These are phyloP conservation scores for Rhinichthys klamathensis DNA, from an alignment of 2,113 vertebrate genomes.

Conservation along the genomic window DNA sequence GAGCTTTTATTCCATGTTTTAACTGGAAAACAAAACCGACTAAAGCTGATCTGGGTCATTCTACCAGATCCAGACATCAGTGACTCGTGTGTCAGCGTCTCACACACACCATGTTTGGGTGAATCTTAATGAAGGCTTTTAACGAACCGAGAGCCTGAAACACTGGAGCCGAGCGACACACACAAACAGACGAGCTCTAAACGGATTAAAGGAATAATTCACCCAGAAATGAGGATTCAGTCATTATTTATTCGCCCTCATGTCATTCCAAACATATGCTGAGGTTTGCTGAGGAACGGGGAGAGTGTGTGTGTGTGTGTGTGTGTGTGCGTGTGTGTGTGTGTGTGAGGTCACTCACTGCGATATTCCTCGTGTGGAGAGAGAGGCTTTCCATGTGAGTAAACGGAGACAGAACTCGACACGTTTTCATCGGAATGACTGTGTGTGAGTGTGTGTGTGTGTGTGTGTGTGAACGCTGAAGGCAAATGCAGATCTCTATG, in stretches of 20 bases:
- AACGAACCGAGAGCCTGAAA: neutral
- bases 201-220: slow-evolving; percentile 4
- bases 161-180: neutral
- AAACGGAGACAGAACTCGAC: neutral
- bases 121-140: neutral
- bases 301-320: neutral
- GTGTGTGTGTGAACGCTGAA: neutral
- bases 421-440: no score
- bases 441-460: no score
- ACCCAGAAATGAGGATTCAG: neutral
- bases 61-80: no score
- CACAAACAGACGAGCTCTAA: neutral
- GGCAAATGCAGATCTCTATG: slow-evolving; percentile 12
- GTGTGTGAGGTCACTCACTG: neutral
- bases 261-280: neutral
- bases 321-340: neutral
- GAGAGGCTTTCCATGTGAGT: neutral
- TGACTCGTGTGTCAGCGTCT: neutral
- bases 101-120: neutral
- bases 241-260: neutral
- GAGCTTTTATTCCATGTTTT: neutral
- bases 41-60: neutral
- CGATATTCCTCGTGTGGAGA: no score
- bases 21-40: neutral
- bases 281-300: neutral